Base-by-base conservation (phyloP, 2,888 invertebrate genomes). In the Drosophila dives region DNA sequence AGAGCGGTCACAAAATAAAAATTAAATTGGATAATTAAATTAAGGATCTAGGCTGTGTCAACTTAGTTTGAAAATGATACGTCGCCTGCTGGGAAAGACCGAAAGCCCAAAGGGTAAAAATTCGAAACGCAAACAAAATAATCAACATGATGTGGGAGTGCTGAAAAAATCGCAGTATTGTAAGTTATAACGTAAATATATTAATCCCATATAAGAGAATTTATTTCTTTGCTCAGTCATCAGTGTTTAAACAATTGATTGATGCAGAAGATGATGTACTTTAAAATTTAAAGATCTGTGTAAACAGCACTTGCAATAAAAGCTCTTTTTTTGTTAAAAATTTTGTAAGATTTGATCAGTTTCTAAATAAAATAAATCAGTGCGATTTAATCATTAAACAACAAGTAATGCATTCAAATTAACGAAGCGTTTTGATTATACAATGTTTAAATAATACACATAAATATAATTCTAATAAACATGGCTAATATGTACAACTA, bases 11-110 rank as follows among this genome's bases (percentile, higher is more conserved):
- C 15, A 4, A 36, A 75, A 36, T 33, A n/a, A 3, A 49, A 45
- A 64, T 55, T 12, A 49, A 23, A 29, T 50, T 50, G 29, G 64
- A 49, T 32, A 51, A n/a, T 40, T 0, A 12, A 17, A 50, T 55
- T 11, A 34, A 48, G 7, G 33, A 23, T 20, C 1, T 32, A 42
- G 48, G 58, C 23, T 8, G 34, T 2, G 12, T n/a, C 17, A 6
- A 54, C 62, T 45, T 15, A 20, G 17, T 33, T 45, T 3, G 48
- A 45, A 38, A 65, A 84, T 84, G 83, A 3, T 84, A 3, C 64
- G 74, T 26, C 61, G 75, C 20, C 50, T 86, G 10, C 17, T 84
- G 0, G 55, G 55, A 3, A 84, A 80, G 64, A 20, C 86, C 0
- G 72, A 38, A 72, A 38, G n/a, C 29, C 42, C 54, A 10, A 51